Evolutionary conservation across 1,140 invertebrate genomes (phyloP).

Genomic region (Drosophila sulfurigaster): DNA sequence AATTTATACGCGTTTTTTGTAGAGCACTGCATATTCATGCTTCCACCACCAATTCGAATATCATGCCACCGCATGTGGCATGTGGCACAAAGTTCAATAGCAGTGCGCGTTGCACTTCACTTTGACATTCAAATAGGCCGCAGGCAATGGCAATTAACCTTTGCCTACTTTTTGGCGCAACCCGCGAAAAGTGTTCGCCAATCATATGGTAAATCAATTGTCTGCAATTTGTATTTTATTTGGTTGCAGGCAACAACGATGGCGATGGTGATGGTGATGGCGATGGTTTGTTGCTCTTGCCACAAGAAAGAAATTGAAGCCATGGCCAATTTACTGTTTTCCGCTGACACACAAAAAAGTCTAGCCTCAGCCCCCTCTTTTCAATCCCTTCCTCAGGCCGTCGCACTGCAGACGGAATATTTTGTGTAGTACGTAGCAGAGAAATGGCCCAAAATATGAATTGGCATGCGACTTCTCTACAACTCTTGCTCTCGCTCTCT

Average conservation of each 20-base stretch:
- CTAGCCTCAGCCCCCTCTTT: slow-evolving; percentile 9
- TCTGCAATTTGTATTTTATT: slow-evolving; percentile 81
- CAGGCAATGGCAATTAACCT: slow-evolving; percentile 61
- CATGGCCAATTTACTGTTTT: slow-evolving; percentile 81
- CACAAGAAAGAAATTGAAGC: slow-evolving; percentile 64
- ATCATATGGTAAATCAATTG: slow-evolving; percentile 83
- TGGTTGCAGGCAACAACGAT: slow-evolving; percentile 51
- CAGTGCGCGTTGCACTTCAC: slow-evolving; percentile 28
- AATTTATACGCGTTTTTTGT: slow-evolving; percentile 16
- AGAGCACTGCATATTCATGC: background rate
- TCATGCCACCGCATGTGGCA: background rate
- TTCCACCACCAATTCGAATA: background rate
- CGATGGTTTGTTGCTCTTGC: background rate
- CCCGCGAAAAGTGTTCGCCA: slow-evolving; percentile 44
- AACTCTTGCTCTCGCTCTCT: background rate
- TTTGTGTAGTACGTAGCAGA: slow-evolving; percentile 5
- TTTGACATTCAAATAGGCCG: slow-evolving; percentile 64
- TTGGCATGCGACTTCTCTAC: slow-evolving; percentile 26
- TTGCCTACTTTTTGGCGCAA: slow-evolving; percentile 62
- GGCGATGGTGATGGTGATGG: slow-evolving; percentile 4
- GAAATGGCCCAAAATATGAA: slow-evolving; percentile 38
- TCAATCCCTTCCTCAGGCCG: background rate
- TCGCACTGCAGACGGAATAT: slow-evolving; percentile 4
- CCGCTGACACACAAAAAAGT: slow-evolving; percentile 67
- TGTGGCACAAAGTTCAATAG: slow-evolving; percentile 39